Evolutionary conservation across 2,888 invertebrate species (phyloP).

Genomic region (Orthonychiurus folsomi): DNA sequence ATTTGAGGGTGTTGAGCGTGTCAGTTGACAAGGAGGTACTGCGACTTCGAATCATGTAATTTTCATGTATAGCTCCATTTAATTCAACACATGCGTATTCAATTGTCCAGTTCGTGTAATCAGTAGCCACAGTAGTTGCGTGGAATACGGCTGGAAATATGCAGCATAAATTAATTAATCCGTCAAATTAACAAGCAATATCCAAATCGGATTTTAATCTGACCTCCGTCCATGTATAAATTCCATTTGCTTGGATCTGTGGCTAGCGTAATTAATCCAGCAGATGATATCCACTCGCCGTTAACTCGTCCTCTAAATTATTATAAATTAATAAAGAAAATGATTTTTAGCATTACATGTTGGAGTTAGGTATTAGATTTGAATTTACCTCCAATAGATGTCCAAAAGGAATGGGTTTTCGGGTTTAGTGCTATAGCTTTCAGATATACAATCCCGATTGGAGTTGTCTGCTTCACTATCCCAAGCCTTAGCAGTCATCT

Average conservation of each 20-base stretch:
- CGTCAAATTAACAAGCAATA: neutral
- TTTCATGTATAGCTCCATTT: neutral
- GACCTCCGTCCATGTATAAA: neutral
- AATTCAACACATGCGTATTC: neutral
- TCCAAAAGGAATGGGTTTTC: neutral
- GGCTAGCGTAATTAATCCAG: neutral
- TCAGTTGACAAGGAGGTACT: neutral
- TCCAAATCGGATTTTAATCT: neutral
- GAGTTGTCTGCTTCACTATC: neutral
- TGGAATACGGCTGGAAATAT: neutral
- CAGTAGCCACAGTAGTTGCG: neutral
- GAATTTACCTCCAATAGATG: neutral
- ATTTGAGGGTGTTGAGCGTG: neutral
- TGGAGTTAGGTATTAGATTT: neutral
- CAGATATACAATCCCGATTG: neutral
- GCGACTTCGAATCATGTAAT: neutral
- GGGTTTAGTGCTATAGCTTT: neutral
- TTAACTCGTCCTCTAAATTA: neutral
- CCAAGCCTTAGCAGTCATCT: neutral
- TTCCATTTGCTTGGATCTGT: neutral
- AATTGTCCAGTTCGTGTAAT: neutral
- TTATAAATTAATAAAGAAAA: neutral
- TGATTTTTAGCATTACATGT: neutral
- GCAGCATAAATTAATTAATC: neutral
- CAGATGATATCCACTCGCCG: neutral